These are phyloP conservation scores for Thalassophryne amazonica DNA, from an alignment of 2,797 vertebrate species.

Conservation along the genomic window DNA sequence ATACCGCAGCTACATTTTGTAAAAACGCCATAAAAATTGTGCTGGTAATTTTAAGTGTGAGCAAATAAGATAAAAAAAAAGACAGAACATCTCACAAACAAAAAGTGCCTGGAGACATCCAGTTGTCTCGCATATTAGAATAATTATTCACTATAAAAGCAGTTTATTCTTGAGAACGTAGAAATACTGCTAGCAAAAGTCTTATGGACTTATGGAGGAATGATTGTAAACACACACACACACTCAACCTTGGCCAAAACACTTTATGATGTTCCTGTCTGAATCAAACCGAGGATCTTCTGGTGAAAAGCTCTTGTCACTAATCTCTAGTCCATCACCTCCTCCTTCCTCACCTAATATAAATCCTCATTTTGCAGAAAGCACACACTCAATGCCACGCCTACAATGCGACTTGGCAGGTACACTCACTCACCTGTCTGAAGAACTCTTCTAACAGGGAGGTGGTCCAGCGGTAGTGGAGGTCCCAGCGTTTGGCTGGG, in stretches of 20 bases:
- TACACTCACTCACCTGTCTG: conserved; percentile 86
- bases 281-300: no score
- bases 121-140: conserved; percentile 9
- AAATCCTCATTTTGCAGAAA: no score
- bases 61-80: conserved; percentile 14
- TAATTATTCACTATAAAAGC: conserved; percentile 4
- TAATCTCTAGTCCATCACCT: not conserved
- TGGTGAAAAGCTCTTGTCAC: no score
- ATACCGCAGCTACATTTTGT: conserved; percentile 3
- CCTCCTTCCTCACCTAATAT: no score
- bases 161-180: not conserved
- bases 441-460: conserved; percentile 97
- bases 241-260: no score
- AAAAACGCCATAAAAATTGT: conserved; percentile 15
- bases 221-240: no score
- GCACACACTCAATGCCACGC: not conserved
- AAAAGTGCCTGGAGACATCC: not conserved
- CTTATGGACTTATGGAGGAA: no score
- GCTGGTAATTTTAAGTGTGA: not conserved
- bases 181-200: no score
- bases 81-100: not conserved
- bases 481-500: conserved; percentile 93
- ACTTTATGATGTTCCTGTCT: no score
- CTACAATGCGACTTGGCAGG: not conserved
- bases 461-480: conserved; percentile 97